Conservation (phyloP, 2,888 invertebrate species). For the Piscicola geometra region DNA sequence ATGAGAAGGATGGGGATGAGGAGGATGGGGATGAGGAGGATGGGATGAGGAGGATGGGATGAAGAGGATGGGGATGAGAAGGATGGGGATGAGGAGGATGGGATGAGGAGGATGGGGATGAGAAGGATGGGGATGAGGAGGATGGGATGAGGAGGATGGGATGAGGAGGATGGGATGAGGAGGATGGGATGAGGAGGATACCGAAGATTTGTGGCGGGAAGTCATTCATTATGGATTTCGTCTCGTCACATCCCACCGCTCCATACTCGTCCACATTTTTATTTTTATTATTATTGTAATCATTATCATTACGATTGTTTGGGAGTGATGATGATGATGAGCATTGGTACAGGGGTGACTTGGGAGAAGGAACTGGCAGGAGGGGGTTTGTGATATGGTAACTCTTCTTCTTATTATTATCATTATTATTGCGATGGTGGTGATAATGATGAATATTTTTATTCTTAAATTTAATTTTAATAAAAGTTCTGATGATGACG, state of each 20-base stretch:
- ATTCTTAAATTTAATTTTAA: background rate
- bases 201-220: slow-evolving; percentile 59
- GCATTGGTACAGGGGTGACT: slow-evolving; percentile 23
- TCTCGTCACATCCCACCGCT: slow-evolving; percentile 50
- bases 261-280: slow-evolving; percentile 40
- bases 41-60: too few species aligned
- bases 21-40: background rate
- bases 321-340: slow-evolving; percentile 13
- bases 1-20: background rate
- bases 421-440: background rate
- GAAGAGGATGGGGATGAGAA: too few species aligned
- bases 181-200: slow-evolving; percentile 44
- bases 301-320: too few species aligned
- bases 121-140: too few species aligned
- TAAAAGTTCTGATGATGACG: too few species aligned
- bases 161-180: too few species aligned
- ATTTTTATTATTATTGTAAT: background rate
- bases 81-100: too few species aligned
- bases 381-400: too few species aligned
- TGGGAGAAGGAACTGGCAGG: slow-evolving; percentile 9
- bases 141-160: too few species aligned
- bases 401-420: too few species aligned
- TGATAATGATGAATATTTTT: background rate
- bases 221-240: slow-evolving; percentile 58
- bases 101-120: too few species aligned